These are phyloP conservation scores for Petrocephalus schoutedeni DNA, from an alignment of 2,797 vertebrate species.

Conservation along the genomic window DNA sequence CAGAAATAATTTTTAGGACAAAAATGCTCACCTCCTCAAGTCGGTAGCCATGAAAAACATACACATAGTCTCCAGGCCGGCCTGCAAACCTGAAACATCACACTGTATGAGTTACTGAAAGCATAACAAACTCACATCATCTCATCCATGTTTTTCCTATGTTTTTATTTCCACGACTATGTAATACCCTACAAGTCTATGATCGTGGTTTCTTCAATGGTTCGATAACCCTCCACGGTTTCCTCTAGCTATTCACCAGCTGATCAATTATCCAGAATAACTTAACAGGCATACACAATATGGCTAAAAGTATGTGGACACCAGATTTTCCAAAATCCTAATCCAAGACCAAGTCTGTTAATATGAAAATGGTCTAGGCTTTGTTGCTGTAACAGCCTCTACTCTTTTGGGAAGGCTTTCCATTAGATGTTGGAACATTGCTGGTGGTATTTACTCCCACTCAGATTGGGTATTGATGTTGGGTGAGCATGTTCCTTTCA, in stretches of 20 bases:
- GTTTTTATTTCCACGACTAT: not conserved
- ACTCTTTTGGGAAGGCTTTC: too few relatives aligned
- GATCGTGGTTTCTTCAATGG: not conserved
- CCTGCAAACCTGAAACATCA: constrained; percentile 78
- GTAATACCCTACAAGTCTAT: not conserved
- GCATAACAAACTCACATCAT: not conserved
- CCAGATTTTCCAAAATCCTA: too few relatives aligned
- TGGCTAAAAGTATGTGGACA: not conserved
- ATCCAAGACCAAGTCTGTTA: too few relatives aligned
- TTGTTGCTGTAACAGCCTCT: too few relatives aligned
- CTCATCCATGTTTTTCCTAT: not conserved
- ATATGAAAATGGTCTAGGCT: too few relatives aligned
- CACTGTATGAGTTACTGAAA: not conserved
- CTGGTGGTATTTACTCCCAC: too few relatives aligned
- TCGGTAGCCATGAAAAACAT: constrained; percentile 84
- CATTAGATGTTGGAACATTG: too few relatives aligned
- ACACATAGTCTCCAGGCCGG: constrained; percentile 86
- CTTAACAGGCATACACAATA: not conserved
- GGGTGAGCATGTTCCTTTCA: too few relatives aligned
- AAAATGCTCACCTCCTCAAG: constrained; percentile 80
- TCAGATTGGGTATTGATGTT: too few relatives aligned
- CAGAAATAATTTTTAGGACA: not conserved
- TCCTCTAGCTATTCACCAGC: not conserved
- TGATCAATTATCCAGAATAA: not conserved
- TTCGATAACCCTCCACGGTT: not conserved